Evolutionary conservation across 2,797 vertebrate genomes (phyloP), one percentile per base, ranked within the genome.

Genomic region (Tragopan temminckii): DNA sequence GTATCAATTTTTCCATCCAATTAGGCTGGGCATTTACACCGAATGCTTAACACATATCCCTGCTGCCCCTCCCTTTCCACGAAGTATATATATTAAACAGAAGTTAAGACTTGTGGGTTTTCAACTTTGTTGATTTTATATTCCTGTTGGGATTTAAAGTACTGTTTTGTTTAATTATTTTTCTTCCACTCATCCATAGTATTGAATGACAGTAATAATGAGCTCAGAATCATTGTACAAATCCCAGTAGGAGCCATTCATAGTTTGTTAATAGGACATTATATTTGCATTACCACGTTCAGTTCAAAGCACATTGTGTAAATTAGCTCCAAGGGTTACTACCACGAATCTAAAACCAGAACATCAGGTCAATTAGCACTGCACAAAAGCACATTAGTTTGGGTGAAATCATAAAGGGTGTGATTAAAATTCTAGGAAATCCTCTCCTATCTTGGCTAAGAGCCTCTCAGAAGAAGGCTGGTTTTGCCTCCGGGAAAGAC

Each of bases 281-380:
- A 85, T 94, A 91, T 95, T 96, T 97, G 96, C 87, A 94, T 85
- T 86, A 92, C 80, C 86, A 93, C 78, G 36, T 91, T 94, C 92
- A 88, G 72, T 86, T 95, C 93, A 91, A 80, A 91, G 89, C 52
- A 59, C 35, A 1, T 48, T 91, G 88, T 77, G 40, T 83, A 96
- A 92, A 91, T 75, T 94, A 96, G 89, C 95, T 97, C 94, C 82
- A 89, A 93, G 62, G 84, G 87, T 91, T 93, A 92, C 64, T 83
- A 90, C 75, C 67, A 89, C 3, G 7, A 96, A 92, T 96, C 89
- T 79, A 70, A 94, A 93, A 95, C 68, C 85, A 96, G 94, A 96
- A 93, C 81, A 93, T 93, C 79, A 90, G 87, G 91, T 96, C 95
- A 97, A 96, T 97, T 95, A 97, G 89, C 90, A 95, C n/a, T 96